phyloP scores from a whole-genome alignment of 2,113 vertebrate species.

The Heloderma charlesbogerti region DNA sequence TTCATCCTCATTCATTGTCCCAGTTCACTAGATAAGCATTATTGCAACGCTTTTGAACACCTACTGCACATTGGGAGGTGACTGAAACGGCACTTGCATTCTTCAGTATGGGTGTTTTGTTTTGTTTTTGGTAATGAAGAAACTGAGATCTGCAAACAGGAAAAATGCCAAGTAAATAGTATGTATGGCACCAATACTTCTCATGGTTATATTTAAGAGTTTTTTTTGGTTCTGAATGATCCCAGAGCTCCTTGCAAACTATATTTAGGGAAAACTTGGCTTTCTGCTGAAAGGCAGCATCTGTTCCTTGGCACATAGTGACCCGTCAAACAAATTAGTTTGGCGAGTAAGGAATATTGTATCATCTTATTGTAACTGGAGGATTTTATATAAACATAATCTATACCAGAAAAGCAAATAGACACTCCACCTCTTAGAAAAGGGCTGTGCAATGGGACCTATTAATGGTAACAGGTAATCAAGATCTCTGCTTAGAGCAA shows the following conservation, averaged over 20 bases:
- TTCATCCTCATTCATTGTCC: not conserved
- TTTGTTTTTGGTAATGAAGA: not conserved
- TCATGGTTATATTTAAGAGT: not conserved
- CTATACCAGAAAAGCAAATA: not conserved
- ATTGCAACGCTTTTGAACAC: not conserved
- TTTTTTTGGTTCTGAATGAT: constrained; percentile 10
- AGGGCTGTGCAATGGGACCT: not conserved
- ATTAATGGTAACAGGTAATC: not conserved
- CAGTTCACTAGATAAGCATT: not conserved
- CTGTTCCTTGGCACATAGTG: not conserved
- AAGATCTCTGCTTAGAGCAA: not conserved
- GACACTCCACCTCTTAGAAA: not conserved
- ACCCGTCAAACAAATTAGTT: constrained; percentile 10
- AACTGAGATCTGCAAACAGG: not conserved
- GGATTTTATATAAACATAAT: constrained; percentile 12
- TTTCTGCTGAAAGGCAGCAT: not conserved
- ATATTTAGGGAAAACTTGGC: not conserved
- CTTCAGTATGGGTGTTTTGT: not conserved
- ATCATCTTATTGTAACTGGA: constrained; percentile 20
- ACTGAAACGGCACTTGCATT: not conserved
- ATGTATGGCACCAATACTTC: not conserved
- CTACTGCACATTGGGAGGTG: not conserved
- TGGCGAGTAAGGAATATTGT: constrained; percentile 5
- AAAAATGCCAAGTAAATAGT: not conserved
- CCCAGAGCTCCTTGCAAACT: not conserved